A percentile compares a stretch with the other conserved stretches of the same genome.
phyloP scores from a whole-genome alignment of 2,797 vertebrate genomes.

The Anguilla anguilla region DNA sequence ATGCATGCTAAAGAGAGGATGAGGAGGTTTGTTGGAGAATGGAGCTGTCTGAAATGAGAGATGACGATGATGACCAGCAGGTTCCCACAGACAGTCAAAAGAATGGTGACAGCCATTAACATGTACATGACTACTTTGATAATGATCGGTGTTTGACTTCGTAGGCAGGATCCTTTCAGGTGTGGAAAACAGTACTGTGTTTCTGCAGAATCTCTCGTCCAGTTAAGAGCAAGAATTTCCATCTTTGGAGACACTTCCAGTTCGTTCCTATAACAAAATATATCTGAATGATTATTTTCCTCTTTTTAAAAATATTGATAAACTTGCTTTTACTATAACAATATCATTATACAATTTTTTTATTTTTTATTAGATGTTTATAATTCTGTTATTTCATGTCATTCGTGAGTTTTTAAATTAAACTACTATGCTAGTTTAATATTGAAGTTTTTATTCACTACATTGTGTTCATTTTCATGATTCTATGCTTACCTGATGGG shows the following conservation, averaged over 20 bases:
- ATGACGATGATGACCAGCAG: constrained; percentile 57
- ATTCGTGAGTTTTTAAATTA: too few relatives aligned
- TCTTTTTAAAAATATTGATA: not conserved
- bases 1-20: constrained; percentile 46
- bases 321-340: not conserved
- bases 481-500: too few relatives aligned
- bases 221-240: not conserved
- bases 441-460: too few relatives aligned
- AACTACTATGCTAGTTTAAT: too few relatives aligned
- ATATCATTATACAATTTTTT: not conserved
- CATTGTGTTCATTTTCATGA: too few relatives aligned
- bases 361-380: not conserved
- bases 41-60: constrained; percentile 60
- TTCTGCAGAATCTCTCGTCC: not conserved
- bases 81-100: constrained; percentile 59
- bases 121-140: constrained; percentile 42
- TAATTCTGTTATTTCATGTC: too few relatives aligned
- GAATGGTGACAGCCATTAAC: constrained; percentile 24
- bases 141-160: not conserved
- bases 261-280: not conserved
- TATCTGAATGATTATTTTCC: not conserved
- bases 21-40: constrained; percentile 59
- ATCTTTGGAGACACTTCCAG: not conserved
- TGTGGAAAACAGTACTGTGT: constrained; percentile 3
- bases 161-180: constrained; percentile 46